phyloP scores from a whole-genome alignment of 2,888 invertebrate species.

The Drosophila tripunctata region DNA sequence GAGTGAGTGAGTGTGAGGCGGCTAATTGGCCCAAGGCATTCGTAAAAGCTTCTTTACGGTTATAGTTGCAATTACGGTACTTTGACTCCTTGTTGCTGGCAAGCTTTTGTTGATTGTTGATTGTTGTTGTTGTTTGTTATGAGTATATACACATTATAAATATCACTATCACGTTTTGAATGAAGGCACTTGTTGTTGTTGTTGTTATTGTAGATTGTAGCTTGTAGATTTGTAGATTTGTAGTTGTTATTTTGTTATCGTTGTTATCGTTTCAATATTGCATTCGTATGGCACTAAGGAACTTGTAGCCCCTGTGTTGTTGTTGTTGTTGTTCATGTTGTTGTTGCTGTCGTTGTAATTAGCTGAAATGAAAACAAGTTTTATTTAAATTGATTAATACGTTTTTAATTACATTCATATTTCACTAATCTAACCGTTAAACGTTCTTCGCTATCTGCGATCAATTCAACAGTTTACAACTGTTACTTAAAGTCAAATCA shows the following conservation, averaged over 20 bases:
- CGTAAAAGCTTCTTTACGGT: slow-evolving; percentile 15
- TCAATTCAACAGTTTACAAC: slow-evolving; percentile 1
- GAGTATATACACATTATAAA: slow-evolving; percentile 79
- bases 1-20: no score
- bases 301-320: slow-evolving; percentile 48
- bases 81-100: slow-evolving; percentile 34
- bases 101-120: slow-evolving; percentile 43
- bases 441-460: not conserved
- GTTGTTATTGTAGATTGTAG: slow-evolving; percentile 15
- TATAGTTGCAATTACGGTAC: slow-evolving; percentile 9
- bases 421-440: slow-evolving; percentile 12
- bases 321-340: not conserved
- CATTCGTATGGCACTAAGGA: slow-evolving; percentile 78
- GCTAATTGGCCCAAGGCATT: slow-evolving; percentile 18
- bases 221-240: slow-evolving; percentile 15
- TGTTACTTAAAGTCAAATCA: not conserved
- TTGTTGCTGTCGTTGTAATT: slow-evolving; percentile 51
- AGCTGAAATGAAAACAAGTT: slow-evolving; percentile 50
- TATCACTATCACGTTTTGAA: slow-evolving; percentile 68
- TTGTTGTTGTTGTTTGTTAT: slow-evolving; percentile 54
- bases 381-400: slow-evolving; percentile 10
- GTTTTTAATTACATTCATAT: slow-evolving; percentile 16
- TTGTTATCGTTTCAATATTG: slow-evolving; percentile 65
- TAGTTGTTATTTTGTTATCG: slow-evolving; percentile 20
- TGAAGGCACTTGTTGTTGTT: slow-evolving; percentile 61